A percentile compares a stretch with the other conserved stretches of the same genome.
Evolutionary conservation across 1,140 invertebrate genomes (phyloP).

Genomic region (Panagrolaimus sp.): DNA sequence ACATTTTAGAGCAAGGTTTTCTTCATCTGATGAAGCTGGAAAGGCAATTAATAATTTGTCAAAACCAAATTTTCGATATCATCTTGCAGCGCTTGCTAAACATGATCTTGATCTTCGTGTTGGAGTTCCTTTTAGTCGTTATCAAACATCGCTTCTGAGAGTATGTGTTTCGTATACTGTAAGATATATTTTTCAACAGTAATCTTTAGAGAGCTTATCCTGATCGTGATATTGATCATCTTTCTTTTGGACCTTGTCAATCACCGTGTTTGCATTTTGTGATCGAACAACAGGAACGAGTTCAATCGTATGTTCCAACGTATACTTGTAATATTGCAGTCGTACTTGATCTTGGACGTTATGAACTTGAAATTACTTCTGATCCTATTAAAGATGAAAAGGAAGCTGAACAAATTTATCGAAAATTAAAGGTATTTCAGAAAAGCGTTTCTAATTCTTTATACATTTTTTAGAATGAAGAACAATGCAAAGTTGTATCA

Average conservation of each 20-base stretch:
- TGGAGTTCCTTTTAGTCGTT: not conserved
- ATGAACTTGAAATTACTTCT: not conserved
- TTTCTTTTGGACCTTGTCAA: slow-evolving; percentile 97
- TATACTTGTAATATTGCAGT: slow-evolving; percentile 1
- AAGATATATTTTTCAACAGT: not conserved
- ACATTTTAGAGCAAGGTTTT: not conserved
- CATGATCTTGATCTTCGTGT: not conserved
- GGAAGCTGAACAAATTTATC: not conserved
- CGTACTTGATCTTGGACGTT: not conserved
- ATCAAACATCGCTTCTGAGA: not conserved
- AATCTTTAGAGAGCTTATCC: slow-evolving; percentile 53
- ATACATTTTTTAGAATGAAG: not conserved
- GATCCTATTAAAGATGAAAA: not conserved
- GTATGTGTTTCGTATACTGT: not conserved
- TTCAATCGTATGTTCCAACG: slow-evolving; percentile 67
- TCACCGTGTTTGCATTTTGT: slow-evolving; percentile 97
- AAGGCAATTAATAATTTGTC: not conserved
- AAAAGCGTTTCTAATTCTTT: not conserved
- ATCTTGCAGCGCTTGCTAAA: not conserved
- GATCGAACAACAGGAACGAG: slow-evolving; percentile 91
- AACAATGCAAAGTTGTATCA: slow-evolving; percentile 69
- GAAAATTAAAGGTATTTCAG: not conserved
- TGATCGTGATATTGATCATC: slow-evolving; percentile 87
- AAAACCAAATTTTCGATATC: not conserved
- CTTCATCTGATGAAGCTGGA: not conserved